Conservation (phyloP, 2,888 invertebrate genomes). For the Ophonus ardosiacus region DNA sequence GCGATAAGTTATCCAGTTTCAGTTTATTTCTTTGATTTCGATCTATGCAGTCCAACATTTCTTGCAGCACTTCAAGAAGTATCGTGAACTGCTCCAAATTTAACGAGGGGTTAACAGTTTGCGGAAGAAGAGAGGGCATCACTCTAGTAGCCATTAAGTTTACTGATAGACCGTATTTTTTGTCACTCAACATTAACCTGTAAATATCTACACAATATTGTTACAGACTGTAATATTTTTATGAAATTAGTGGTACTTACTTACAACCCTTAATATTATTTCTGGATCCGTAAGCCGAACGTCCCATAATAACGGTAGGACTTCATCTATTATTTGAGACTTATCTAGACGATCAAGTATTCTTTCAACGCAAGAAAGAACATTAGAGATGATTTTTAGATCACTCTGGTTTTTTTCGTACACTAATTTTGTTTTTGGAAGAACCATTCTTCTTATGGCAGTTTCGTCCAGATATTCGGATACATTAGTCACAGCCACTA, state of each 20-base stretch:
- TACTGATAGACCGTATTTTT: constrained; percentile 92
- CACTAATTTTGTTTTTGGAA: constrained; percentile 89
- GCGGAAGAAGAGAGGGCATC: constrained; percentile 94
- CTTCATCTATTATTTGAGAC: constrained; percentile 92
- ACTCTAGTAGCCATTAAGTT: constrained; percentile 95
- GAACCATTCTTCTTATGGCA: constrained; percentile 86
- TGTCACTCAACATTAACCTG: constrained; percentile 92
- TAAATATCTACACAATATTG: constrained; percentile 86
- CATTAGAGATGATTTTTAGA: constrained; percentile 87
- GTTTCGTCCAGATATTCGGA: constrained; percentile 90
- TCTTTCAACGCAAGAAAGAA: constrained; percentile 87
- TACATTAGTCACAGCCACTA: constrained; percentile 91
- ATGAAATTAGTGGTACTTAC: constrained; percentile 84
- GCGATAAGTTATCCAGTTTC: constrained; percentile 87
- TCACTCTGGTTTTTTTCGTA: constrained; percentile 89
- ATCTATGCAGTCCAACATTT: constrained; percentile 94
- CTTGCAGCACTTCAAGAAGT: constrained; percentile 90
- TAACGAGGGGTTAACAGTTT: constrained; percentile 92
- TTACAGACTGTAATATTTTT: not conserved
- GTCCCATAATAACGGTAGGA: constrained; percentile 91
- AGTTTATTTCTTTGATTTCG: constrained; percentile 93
- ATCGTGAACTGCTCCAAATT: constrained; percentile 89
- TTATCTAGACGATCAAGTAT: constrained; percentile 91
- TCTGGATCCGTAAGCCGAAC: constrained; percentile 93
- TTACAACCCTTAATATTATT: constrained; percentile 92